Evolutionary conservation across 1,140 invertebrate species (phyloP).

Genomic region (Sipha flava): DNA sequence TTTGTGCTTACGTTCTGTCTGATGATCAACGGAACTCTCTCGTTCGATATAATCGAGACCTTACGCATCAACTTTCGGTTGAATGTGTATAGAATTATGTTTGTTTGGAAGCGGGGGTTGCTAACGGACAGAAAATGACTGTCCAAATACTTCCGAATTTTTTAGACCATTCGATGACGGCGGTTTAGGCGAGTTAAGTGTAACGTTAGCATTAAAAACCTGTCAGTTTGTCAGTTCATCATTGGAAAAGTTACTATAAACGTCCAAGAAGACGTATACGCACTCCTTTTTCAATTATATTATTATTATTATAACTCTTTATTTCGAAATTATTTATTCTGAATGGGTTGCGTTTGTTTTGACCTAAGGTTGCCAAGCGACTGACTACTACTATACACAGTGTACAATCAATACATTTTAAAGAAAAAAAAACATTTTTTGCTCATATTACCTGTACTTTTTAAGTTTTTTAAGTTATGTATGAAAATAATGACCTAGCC

Average conservation of each 20-base stretch:
- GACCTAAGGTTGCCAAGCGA: conserved; percentile 24
- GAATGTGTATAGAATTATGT: not conserved
- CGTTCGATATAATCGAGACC: no score
- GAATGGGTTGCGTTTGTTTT: not conserved
- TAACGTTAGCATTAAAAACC: not conserved
- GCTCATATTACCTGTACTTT: not conserved
- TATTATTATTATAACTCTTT: not conserved
- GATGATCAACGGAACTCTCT: no score
- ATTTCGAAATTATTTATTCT: not conserved
- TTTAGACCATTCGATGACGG: not conserved
- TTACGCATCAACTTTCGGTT: no score
- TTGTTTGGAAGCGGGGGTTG: not conserved
- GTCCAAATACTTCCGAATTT: not conserved
- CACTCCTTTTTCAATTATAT: no score
- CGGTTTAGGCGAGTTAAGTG: not conserved
- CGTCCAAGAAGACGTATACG: not conserved
- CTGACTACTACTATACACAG: not conserved
- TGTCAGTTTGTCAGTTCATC: not conserved
- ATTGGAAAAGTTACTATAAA: no score
- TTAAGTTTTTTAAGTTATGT: not conserved
- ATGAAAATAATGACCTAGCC: not conserved
- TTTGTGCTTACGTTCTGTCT: no score
- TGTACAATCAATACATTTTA: conserved; percentile 17
- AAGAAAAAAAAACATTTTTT: not conserved
- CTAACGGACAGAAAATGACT: no score